A percentile compares a stretch with the other conserved stretches of the same genome.
Conservation (phyloP, 2,797 vertebrate species). For the Phaenicophaeus curvirostris region DNA sequence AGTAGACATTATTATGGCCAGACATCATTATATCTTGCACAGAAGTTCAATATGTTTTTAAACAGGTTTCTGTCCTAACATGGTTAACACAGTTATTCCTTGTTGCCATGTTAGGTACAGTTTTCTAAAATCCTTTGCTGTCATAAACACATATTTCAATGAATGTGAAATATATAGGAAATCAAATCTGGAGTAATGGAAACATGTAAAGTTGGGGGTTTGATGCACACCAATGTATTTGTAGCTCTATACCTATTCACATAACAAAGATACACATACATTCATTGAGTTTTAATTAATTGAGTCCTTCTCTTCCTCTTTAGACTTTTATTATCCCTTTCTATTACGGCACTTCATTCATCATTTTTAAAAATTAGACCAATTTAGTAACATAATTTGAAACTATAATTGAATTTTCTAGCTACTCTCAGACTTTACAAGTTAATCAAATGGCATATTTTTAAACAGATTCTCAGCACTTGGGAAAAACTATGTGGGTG, state of each 20-base stretch:
- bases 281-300: slow-evolving; percentile 49
- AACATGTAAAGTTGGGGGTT: background rate
- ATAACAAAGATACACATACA: background rate
- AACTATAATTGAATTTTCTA: slow-evolving; percentile 79
- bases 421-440: slow-evolving; percentile 68
- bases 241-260: background rate
- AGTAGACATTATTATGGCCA: background rate
- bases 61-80: background rate
- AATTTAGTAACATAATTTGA: slow-evolving; percentile 78
- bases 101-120: background rate
- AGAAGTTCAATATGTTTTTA: background rate
- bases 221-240: background rate
- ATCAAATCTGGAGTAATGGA: background rate
- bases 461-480: slow-evolving; percentile 63
- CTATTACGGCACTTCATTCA: slow-evolving; percentile 73
- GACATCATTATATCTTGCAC: background rate
- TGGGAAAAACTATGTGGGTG: background rate
- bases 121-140: background rate
- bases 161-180: background rate
- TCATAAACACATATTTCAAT: background rate
- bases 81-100: background rate
- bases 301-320: slow-evolving; percentile 54
- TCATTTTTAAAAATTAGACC: slow-evolving; percentile 78
- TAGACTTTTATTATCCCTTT: slow-evolving; percentile 66
- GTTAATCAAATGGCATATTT: slow-evolving; percentile 73